Evolutionary conservation across 2,888 invertebrate genomes (phyloP), one percentile per base, ranked within the genome.

Genomic region (Macaria notata): DNA sequence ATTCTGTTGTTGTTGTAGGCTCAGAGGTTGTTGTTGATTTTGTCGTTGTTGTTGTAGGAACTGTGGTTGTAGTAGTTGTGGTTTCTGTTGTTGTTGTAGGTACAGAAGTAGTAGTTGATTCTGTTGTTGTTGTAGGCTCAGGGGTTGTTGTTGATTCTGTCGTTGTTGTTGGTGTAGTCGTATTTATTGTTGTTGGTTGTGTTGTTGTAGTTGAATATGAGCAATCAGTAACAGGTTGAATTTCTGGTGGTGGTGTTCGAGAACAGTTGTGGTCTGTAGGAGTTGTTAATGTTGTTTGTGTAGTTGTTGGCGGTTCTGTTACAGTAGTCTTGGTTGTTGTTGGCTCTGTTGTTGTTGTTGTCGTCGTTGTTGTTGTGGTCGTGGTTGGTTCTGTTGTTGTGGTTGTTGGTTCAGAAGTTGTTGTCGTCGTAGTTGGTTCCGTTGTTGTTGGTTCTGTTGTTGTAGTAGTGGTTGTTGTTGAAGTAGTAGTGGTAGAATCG

Each of bases 381-480:
- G 52, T 45, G 9, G 46, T 42, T 41, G 43, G 19, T 19, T 19
- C 19, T 1, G 51, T 56, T 8, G 63, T 54, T 42, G 64, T 38
- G 31, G 60, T 41, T 4, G 49, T 60, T 6, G n/a, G n/a, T n/a
- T n/a, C n/a, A n/a, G n/a, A n/a, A n/a, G n/a, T n/a, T n/a, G n/a
- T n/a, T n/a, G n/a, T n/a, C n/a, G n/a, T n/a, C n/a, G 53, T 53
- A 5, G 53, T 31, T 7, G 47, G 7, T 44, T 9, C 42, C 38
- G 58, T 45, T 3, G 54, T 56, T 8, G 56, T 53, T n/a, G 62
- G 44, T 7, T 48, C 64, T 53, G 59, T 65, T 45, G 57, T 53
- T n/a, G 56, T 54, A 2, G 44, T 45, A 29, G 45, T 49, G 8
- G 39, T 48, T 29, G 52, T 45, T 30, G 46, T 36, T 41, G 43